Evolutionary conservation across 2,888 invertebrate genomes (phyloP).

Genomic region (Strigamia crassipes): DNA sequence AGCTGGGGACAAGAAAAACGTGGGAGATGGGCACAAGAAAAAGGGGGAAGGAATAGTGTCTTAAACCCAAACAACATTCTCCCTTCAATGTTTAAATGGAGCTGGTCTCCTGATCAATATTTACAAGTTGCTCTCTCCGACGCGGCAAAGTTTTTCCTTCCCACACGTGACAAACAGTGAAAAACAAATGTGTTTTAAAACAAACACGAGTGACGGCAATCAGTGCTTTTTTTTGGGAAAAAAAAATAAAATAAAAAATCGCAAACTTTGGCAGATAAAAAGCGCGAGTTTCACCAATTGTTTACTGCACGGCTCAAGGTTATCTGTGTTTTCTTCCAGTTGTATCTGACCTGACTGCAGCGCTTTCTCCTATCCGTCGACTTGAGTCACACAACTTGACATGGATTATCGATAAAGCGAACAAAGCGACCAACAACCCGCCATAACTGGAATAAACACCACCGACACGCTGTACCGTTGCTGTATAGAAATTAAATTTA

Average conservation of each 20-base stretch:
- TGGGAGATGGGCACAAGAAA: neutral
- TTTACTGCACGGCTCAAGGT: neutral
- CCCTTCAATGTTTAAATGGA: neutral
- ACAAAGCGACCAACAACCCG: neutral
- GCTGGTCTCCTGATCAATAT: neutral
- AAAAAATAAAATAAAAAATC: neutral
- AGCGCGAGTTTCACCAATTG: neutral
- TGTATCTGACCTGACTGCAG: neutral
- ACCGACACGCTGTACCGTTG: neutral
- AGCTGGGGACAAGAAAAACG: neutral
- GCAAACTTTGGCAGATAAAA: neutral
- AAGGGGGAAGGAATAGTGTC: neutral
- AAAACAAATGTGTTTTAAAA: neutral
- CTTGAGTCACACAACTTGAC: neutral
- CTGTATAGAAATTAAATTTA: no score
- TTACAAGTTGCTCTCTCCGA: neutral
- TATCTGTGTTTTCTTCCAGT: neutral
- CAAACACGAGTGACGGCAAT: neutral
- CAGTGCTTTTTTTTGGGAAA: neutral
- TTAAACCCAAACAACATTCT: neutral
- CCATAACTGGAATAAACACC: neutral
- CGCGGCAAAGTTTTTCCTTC: neutral
- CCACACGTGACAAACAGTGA: neutral
- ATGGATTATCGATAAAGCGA: neutral
- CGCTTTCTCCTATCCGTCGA: neutral